Base-by-base conservation (phyloP, 2,888 invertebrate genomes). In the Dexiosoma caninum region DNA sequence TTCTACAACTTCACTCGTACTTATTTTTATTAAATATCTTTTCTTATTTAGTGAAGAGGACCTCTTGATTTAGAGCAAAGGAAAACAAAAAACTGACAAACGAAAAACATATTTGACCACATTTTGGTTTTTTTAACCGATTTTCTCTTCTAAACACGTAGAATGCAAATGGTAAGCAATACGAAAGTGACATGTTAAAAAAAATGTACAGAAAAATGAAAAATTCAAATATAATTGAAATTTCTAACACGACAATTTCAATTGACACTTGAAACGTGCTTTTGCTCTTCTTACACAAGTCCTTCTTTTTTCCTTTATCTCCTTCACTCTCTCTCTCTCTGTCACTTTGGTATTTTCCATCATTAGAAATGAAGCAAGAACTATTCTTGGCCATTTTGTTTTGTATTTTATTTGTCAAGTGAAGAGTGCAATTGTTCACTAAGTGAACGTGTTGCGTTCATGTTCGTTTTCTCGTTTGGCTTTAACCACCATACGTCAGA, bases 191-290 rank as follows among this genome's bases (percentile, higher is more conserved):
- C 71, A 71, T 23, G 5, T 44, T 12, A n/a, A 40, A 21, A 27
- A 67, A 21, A 35, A 32, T n/a, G 1, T 19, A 30, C 14, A 10
- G 10, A 57, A 35, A 66, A 19, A 30, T 27, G 55, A 57, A 51
- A 62, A 62, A 30, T 21, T 42, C 23, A 75, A 59, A 66, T 75
- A 75, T 81, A 81, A 81, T 81, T 81, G 81, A 81, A 81, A 72
- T 77, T 81, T 81, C 77, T 72, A 71, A 81, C 81, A 81, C 55
- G 77, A 81, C 81, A 81, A 81, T 81, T 81, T 81, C 81, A 81
- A 81, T 81, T 81, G 81, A 77, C 81, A 81, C 81, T 81, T 81
- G 67, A 81, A 81, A 81, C 81, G 81, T 81, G 81, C 72, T 69
- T 69, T 62, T 77, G 70, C 66, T 51, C 27, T 55, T 67, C 66